Evolutionary conservation across 1,140 invertebrate genomes (phyloP).

Genomic region (Drosophila pseudoananassae): DNA sequence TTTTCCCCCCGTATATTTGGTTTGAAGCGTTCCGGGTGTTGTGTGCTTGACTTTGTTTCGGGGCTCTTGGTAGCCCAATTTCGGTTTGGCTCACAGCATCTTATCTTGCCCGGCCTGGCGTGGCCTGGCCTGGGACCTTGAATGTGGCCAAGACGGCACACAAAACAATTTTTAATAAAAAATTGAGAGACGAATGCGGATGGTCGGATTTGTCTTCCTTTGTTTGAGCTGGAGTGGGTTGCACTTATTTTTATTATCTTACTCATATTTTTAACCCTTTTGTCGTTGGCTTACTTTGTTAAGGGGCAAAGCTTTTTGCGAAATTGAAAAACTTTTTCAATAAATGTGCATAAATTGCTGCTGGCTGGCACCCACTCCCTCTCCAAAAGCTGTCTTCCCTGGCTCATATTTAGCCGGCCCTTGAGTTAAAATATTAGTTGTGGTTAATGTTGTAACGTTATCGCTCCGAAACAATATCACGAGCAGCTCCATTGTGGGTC

Average conservation of each 20-base stretch:
- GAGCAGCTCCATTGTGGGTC: conserved; percentile 13
- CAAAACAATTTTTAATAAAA: conserved; percentile 57
- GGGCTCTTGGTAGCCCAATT: conserved; percentile 73
- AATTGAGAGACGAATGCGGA: conserved; percentile 32
- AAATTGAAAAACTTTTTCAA: conserved; percentile 81
- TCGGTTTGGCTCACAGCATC: conserved; percentile 54
- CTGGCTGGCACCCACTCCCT: not conserved
- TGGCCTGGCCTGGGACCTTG: conserved; percentile 30
- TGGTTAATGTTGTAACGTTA: conserved; percentile 31
- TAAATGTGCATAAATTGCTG: conserved; percentile 67
- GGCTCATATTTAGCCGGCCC: conserved; percentile 25
- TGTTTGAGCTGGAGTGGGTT: conserved; percentile 9
- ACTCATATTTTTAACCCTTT: conserved; percentile 66
- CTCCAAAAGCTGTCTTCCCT: not conserved
- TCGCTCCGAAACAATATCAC: not conserved
- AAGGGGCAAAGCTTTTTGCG: conserved; percentile 60
- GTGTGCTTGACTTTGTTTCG: conserved; percentile 50
- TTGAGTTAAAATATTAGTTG: conserved; percentile 31
- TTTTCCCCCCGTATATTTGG: not conserved
- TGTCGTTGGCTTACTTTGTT: conserved; percentile 59
- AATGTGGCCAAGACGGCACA: conserved; percentile 19
- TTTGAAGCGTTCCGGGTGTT: conserved; percentile 30
- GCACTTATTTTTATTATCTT: conserved; percentile 72
- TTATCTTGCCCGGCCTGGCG: conserved; percentile 24
- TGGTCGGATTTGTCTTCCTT: conserved; percentile 4